phyloP scores from a whole-genome alignment of 2,888 invertebrate genomes.

The Caenorhabditis sp. region DNA sequence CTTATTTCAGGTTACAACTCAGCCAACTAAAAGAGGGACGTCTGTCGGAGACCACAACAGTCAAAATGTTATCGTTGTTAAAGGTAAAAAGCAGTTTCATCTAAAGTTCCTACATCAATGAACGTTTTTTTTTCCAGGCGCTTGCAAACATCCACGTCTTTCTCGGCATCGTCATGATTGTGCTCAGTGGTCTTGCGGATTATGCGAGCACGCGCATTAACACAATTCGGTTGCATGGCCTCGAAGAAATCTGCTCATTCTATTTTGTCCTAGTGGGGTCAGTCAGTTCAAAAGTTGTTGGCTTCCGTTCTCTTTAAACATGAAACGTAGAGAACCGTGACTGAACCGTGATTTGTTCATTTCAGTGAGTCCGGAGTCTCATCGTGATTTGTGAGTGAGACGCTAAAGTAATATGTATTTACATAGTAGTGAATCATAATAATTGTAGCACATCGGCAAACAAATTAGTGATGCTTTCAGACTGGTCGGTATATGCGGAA shows the following conservation, averaged over 20 bases:
- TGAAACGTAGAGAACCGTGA: background rate
- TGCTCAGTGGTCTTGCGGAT: slow-evolving; percentile 72
- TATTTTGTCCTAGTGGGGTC: slow-evolving; percentile 74
- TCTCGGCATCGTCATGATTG: slow-evolving; percentile 70
- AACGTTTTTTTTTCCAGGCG: slow-evolving; percentile 63
- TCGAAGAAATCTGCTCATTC: slow-evolving; percentile 73
- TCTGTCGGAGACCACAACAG: slow-evolving; percentile 63
- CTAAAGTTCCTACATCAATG: too few species aligned
- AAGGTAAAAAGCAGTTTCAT: too few species aligned
- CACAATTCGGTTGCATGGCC: slow-evolving; percentile 69
- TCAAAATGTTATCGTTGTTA: slow-evolving; percentile 63
- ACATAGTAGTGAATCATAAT: too few species aligned
- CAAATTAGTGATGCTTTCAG: slow-evolving; percentile 53
- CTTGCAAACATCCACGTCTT: slow-evolving; percentile 74
- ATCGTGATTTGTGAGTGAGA: slow-evolving; percentile 21
- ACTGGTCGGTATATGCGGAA: slow-evolving; percentile 73
- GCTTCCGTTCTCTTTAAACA: background rate
- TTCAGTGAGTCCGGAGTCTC: too few species aligned
- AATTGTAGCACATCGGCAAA: background rate
- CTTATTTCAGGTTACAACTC: slow-evolving; percentile 64
- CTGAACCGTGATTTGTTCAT: slow-evolving; percentile 41
- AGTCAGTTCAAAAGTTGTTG: slow-evolving; percentile 27
- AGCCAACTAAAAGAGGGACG: slow-evolving; percentile 62
- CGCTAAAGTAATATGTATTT: too few species aligned
- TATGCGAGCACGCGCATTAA: slow-evolving; percentile 70